A percentile compares a stretch with the other conserved stretches of the same genome.
phyloP scores from a whole-genome alignment of 2,888 invertebrate species.

The Plebejus argus region DNA sequence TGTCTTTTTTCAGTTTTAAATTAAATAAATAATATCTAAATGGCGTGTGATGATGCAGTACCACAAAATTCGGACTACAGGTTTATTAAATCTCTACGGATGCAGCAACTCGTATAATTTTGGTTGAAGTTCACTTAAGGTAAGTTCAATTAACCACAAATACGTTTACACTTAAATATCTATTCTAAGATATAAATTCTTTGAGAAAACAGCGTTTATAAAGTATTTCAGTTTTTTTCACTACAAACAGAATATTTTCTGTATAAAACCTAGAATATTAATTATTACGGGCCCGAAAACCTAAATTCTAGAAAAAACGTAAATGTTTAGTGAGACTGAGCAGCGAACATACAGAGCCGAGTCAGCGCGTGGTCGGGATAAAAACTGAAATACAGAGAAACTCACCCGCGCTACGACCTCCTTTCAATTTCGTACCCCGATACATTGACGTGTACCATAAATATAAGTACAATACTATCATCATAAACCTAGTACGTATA shows the following conservation, averaged over 20 bases:
- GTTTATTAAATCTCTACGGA: no score
- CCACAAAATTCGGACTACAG: no score
- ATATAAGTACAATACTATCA: not conserved
- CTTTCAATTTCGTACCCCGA: not conserved
- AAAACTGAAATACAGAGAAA: constrained; percentile 4
- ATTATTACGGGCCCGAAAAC: not conserved
- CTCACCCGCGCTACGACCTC: not conserved
- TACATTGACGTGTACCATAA: not conserved
- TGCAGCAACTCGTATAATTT: no score
- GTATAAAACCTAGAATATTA: not conserved
- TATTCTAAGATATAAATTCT: no score
- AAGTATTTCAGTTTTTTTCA: not conserved
- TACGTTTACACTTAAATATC: no score
- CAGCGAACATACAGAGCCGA: not conserved
- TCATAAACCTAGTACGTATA: no score
- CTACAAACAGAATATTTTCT: not conserved
- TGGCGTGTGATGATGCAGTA: no score
- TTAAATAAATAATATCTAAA: no score
- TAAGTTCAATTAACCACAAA: no score
- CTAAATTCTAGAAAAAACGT: not conserved
- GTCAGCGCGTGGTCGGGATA: not conserved
- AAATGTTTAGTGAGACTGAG: not conserved
- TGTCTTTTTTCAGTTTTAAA: no score
- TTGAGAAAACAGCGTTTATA: no score
- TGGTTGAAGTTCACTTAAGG: no score